These are phyloP conservation scores for Whitmania pigra DNA, from an alignment of 1,140 invertebrate species.

Conservation along the genomic window DNA sequence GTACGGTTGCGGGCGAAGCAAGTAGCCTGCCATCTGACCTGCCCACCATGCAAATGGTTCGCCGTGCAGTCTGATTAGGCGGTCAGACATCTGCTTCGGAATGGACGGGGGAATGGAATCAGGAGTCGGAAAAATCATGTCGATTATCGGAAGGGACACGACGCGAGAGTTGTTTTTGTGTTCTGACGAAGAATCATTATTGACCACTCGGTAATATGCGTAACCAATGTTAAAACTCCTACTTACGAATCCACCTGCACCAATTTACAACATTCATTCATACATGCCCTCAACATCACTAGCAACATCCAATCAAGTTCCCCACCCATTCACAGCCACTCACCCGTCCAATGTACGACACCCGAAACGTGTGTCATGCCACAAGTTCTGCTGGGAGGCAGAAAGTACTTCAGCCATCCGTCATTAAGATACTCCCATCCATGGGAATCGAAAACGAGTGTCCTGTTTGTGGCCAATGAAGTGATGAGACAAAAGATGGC, in stretches of 20 bases:
- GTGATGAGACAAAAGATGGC: constrained; percentile 89
- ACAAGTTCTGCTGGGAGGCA: constrained; percentile 79
- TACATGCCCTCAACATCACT: too few species aligned
- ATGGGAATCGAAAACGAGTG: constrained; percentile 81
- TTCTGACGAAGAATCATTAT: constrained; percentile 32
- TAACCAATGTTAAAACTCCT: too few species aligned
- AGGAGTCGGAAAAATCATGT: constrained; percentile 74
- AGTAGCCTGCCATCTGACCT: constrained; percentile 80
- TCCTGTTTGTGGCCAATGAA: constrained; percentile 84
- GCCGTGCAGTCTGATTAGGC: constrained; percentile 72
- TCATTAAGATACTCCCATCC: constrained; percentile 83
- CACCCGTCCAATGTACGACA: neutral
- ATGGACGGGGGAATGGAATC: constrained; percentile 80
- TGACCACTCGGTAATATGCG: too few species aligned
- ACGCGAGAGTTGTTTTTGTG: constrained; percentile 62
- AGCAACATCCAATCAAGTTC: too few species aligned
- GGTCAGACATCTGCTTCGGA: constrained; percentile 70
- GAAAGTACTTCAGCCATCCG: constrained; percentile 91
- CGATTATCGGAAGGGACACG: constrained; percentile 79
- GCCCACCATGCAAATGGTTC: constrained; percentile 95
- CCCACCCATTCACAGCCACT: neutral
- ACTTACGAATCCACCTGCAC: too few species aligned
- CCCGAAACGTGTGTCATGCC: constrained; percentile 18
- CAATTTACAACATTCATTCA: too few species aligned
- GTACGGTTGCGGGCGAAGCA: constrained; percentile 63